These are phyloP conservation scores for Pituophis catenifer DNA, from an alignment of 2,113 vertebrate species.

Conservation along the genomic window DNA sequence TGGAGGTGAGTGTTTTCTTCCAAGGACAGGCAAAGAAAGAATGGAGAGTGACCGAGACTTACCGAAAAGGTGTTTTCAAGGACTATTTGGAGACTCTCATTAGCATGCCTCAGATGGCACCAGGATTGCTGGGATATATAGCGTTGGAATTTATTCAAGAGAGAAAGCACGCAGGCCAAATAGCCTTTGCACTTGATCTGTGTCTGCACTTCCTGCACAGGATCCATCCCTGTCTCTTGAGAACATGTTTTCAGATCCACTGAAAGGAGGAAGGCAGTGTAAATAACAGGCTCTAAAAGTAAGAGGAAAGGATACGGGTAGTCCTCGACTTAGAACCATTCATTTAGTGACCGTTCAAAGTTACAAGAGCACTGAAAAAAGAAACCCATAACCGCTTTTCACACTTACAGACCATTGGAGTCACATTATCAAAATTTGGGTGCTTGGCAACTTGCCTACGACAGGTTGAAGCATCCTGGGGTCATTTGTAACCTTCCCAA, in stretches of 20 bases:
- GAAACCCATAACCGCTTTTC: not conserved
- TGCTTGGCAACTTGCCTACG: not conserved
- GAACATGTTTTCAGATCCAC: not conserved
- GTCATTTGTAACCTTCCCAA: not conserved
- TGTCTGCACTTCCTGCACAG: not conserved
- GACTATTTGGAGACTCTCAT: not conserved
- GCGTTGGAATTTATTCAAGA: conserved; percentile 7
- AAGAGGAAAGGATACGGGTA: not conserved
- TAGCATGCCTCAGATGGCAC: not conserved
- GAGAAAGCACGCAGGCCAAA: not conserved
- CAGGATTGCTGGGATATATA: conserved; percentile 1
- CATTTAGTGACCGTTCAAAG: not conserved
- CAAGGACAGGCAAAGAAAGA: not conserved
- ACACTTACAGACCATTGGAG: not conserved
- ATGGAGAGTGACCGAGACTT: not conserved
- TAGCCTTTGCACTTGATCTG: not conserved
- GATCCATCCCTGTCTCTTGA: not conserved
- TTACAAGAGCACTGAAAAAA: not conserved
- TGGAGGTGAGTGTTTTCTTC: not conserved
- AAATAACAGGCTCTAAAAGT: not conserved
- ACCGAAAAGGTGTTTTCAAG: conserved; percentile 1
- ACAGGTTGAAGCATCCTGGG: not conserved
- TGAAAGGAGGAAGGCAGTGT: not conserved
- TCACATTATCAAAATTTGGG: not conserved
- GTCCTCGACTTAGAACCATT: not conserved